Base-by-base conservation (phyloP, 2,113 vertebrate species). In the Athene noctua region DNA sequence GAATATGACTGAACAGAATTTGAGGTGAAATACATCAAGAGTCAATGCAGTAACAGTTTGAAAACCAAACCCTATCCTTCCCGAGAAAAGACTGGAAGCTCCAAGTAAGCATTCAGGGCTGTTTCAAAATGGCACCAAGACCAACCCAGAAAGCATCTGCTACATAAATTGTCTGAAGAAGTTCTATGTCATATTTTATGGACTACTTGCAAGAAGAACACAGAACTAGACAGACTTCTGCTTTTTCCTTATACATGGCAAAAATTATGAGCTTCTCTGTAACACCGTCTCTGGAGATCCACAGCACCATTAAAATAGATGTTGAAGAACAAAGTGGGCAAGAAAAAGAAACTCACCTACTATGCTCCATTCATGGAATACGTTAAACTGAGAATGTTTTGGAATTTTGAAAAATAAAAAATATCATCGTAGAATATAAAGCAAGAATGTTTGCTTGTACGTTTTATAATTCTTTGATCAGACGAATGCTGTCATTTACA, bases 1-100 rank as follows among this genome's bases (percentile, higher is more conserved):
- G 72, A 86, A 46, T 42, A n/a, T 0, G 0, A 40, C 0, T 23
- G 19, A 46, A 46, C 7, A 7, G 16, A 46, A 46, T 46, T 46
- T 46, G 44, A 46, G 17, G 44, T 46, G 44, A 46, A 46, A 46
- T 46, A 46, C 44, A 46, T 46, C 44, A 90, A 62, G 83, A 78
- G 55, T 23, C 57, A 52, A 6, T 3, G 2, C 4, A 14, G 6
- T 34, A 79, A 44, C 42, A 73, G 49, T 59, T 18, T 75, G n/a
- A 65, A 87, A 94, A 61, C 2, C 3, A 36, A 90, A 55, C 47
- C 16, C 34, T 63, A 13, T 15, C 59, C 27, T 68, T 67, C 27
- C 52, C 46, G 57, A 63, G 57, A 44, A 89, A 93, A 95, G 52
- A 30, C 23, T 29, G 21, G 59, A 78, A 73, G n/a, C 49, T 59